A percentile compares a stretch with the other conserved stretches of the same genome.
These are phyloP conservation scores for Macropus fuliginosus DNA, from an alignment of 2,797 vertebrate species.

Conservation along the genomic window DNA sequence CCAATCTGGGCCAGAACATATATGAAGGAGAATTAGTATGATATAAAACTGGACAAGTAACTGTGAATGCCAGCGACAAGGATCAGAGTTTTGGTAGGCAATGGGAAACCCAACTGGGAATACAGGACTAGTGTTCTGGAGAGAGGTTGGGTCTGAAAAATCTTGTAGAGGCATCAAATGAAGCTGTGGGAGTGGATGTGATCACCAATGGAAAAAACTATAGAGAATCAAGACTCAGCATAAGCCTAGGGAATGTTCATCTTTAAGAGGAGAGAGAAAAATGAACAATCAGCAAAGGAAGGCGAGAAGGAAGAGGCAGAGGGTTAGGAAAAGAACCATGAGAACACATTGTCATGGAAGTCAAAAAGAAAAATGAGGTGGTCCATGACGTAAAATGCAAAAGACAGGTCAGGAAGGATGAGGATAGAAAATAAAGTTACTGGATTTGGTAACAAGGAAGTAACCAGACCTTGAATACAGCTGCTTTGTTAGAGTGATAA, in stretches of 20 bases:
- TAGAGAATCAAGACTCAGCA: not conserved
- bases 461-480: not conserved
- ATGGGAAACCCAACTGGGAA: not conserved
- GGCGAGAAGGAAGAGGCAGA: not conserved
- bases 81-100: not conserved
- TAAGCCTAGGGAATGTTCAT: not conserved
- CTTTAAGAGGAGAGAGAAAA: not conserved
- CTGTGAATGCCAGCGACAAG: not conserved
- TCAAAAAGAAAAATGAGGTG: not conserved
- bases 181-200: not conserved
- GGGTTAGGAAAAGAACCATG: not conserved
- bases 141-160: not conserved
- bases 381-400: not conserved
- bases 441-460: not conserved
- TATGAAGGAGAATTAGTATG: not conserved
- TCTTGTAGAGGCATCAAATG: not conserved
- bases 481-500: not conserved
- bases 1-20: not conserved
- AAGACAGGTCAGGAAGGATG: not conserved
- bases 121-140: not conserved
- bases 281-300: not conserved
- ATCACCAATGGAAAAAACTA: not conserved
- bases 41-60: not conserved
- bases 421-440: not conserved
- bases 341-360: not conserved